Conservation (phyloP, 2,797 vertebrate species). For the Silurus aristotelis region DNA sequence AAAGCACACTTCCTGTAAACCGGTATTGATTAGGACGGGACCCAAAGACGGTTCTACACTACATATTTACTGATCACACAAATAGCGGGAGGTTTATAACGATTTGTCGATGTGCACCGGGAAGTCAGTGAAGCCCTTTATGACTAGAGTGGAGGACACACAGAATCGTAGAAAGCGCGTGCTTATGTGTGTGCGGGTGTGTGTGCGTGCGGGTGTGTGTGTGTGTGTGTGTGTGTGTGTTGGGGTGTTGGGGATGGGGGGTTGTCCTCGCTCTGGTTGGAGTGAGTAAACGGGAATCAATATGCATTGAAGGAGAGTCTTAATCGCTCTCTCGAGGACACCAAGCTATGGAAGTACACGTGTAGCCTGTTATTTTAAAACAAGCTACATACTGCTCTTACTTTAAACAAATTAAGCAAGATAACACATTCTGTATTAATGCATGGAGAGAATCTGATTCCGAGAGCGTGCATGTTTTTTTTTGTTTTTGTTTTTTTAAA, state of each 20-base stretch:
- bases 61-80: conserved; percentile 97
- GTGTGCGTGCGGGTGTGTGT: conserved; percentile 86
- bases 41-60: conserved; percentile 89
- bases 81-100: conserved; percentile 84
- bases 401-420: neutral
- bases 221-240: conserved; percentile 72
- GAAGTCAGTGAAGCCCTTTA: conserved; percentile 91
- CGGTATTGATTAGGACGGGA: conserved; percentile 87
- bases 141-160: conserved; percentile 75
- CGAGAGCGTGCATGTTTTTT: neutral
- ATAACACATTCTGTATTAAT: neutral
- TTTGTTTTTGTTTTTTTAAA: neutral
- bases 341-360: conserved; percentile 24
- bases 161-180: conserved; percentile 67
- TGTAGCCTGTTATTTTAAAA: neutral
- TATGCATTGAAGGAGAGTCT: conserved; percentile 79
- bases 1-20: conserved; percentile 61
- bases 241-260: too few species aligned
- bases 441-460: neutral
- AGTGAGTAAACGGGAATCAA: conserved; percentile 89
- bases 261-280: conserved; percentile 66
- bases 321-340: conserved; percentile 53
- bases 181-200: conserved; percentile 67
- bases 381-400: neutral
- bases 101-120: conserved; percentile 83